Evolutionary conservation across 2,797 vertebrate genomes (phyloP).

Genomic region (Arrhamphus sclerolepis): DNA sequence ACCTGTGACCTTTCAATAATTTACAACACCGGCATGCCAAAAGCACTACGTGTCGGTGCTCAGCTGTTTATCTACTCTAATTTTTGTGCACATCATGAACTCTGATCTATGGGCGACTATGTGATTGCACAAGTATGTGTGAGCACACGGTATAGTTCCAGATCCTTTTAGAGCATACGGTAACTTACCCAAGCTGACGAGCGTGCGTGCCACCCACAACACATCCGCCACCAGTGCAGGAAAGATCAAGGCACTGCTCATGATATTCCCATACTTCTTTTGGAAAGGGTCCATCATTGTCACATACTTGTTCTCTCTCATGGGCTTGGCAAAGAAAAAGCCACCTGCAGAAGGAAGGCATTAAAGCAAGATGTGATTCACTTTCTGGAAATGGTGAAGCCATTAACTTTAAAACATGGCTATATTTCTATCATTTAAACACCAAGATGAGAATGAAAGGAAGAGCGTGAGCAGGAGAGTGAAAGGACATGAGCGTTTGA

Average conservation of each 20-base stretch:
- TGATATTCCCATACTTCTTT: conserved; percentile 77
- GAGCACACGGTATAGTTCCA: conserved; percentile 6
- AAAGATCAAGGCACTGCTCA: conserved; percentile 79
- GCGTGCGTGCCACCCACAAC: conserved; percentile 77
- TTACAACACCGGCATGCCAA: too few species aligned
- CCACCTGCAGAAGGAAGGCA: conserved; percentile 69
- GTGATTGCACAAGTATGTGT: conserved; percentile 4
- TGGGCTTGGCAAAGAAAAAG: conserved; percentile 85
- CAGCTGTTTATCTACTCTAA: conserved; percentile 5
- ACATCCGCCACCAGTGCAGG: conserved; percentile 74
- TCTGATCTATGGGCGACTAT: too few species aligned
- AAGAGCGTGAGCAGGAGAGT: neutral
- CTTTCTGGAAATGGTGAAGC: conserved; percentile 6
- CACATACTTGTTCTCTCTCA: conserved; percentile 84
- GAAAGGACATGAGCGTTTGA: conserved; percentile 2
- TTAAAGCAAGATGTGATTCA: neutral
- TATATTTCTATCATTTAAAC: neutral
- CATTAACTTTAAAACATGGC: conserved; percentile 1
- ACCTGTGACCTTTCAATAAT: too few species aligned
- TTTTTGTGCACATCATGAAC: conserved; percentile 20
- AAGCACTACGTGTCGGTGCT: neutral
- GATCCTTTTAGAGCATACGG: conserved; percentile 13
- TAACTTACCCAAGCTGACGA: conserved; percentile 76
- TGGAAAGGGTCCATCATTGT: conserved; percentile 88
- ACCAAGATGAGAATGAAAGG: conserved; percentile 1